Evolutionary conservation across 2,113 vertebrate species (phyloP).

Genomic region (Callocephalon fimbriatum): DNA sequence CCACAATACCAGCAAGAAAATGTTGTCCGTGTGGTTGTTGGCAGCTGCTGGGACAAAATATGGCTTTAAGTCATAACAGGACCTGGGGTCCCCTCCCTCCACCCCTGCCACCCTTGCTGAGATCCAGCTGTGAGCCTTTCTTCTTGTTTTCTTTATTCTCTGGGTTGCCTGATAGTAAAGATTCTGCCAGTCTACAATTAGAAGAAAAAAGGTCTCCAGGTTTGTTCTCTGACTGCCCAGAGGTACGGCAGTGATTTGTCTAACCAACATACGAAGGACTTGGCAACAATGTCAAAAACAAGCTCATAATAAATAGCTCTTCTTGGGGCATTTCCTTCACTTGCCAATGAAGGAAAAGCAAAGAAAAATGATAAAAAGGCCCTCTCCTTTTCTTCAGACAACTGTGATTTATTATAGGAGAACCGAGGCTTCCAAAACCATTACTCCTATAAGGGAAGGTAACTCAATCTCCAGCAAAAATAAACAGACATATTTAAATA

Average conservation of each 20-base stretch:
- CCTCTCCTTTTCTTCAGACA: not conserved
- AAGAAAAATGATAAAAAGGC: not conserved
- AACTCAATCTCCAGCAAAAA: slow-evolving; percentile 54
- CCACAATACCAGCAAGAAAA: not conserved
- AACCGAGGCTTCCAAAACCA: slow-evolving; percentile 10
- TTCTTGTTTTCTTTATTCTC: not conserved
- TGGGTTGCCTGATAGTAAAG: not conserved
- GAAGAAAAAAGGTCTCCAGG: not conserved
- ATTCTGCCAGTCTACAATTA: not conserved
- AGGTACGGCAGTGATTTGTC: slow-evolving; percentile 15
- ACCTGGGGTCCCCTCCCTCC: not conserved
- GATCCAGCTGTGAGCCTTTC: slow-evolving; percentile 3
- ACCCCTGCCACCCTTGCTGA: not conserved
- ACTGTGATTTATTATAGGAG: slow-evolving; percentile 41
- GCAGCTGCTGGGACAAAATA: not conserved
- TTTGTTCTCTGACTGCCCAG: not conserved
- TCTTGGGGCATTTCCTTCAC: not conserved
- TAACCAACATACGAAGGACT: not conserved
- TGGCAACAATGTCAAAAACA: not conserved
- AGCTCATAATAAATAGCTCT: not conserved
- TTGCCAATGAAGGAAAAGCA: not conserved
- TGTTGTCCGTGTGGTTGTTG: not conserved
- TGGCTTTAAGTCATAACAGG: not conserved
- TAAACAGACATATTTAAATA: slow-evolving; percentile 40
- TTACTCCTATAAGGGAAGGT: slow-evolving; percentile 36